Conservation (phyloP, 2,888 invertebrate genomes). For the Drymonia ruficornis region DNA sequence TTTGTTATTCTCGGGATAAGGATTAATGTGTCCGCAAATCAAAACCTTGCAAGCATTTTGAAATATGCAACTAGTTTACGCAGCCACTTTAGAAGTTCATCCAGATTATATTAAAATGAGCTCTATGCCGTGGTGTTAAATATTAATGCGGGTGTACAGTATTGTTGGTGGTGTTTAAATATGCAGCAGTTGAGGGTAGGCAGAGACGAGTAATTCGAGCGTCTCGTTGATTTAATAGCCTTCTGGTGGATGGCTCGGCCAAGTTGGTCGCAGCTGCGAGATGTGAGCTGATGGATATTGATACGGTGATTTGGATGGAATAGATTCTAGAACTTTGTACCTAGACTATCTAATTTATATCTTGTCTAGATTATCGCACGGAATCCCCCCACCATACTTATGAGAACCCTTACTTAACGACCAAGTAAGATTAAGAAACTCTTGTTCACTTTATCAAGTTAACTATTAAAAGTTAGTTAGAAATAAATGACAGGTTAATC, state of each 20-base stretch:
- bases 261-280: slow-evolving; percentile 20
- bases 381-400: too few relatives aligned
- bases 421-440: too few relatives aligned
- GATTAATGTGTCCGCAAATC: slow-evolving; percentile 13
- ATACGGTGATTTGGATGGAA: slow-evolving; percentile 3
- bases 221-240: slow-evolving; percentile 63
- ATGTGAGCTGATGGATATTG: slow-evolving; percentile 17
- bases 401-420: too few relatives aligned
- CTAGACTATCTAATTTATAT: background rate
- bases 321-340: background rate
- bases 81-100: slow-evolving; percentile 51
- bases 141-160: slow-evolving; percentile 18
- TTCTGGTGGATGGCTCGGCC: slow-evolving; percentile 33
- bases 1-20: slow-evolving; percentile 31
- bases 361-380: too few relatives aligned
- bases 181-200: slow-evolving; percentile 55
- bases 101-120: slow-evolving; percentile 40
- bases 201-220: slow-evolving; percentile 50
- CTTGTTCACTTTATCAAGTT: too few relatives aligned
- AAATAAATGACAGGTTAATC: too few relatives aligned
- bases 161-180: slow-evolving; percentile 47
- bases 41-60: slow-evolving; percentile 50
- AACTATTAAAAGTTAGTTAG: too few relatives aligned
- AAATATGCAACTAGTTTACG: slow-evolving; percentile 76
- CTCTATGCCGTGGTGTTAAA: slow-evolving; percentile 45